These are phyloP conservation scores for Buceros bicornis DNA, from an alignment of 2,797 vertebrate species.

Conservation along the genomic window DNA sequence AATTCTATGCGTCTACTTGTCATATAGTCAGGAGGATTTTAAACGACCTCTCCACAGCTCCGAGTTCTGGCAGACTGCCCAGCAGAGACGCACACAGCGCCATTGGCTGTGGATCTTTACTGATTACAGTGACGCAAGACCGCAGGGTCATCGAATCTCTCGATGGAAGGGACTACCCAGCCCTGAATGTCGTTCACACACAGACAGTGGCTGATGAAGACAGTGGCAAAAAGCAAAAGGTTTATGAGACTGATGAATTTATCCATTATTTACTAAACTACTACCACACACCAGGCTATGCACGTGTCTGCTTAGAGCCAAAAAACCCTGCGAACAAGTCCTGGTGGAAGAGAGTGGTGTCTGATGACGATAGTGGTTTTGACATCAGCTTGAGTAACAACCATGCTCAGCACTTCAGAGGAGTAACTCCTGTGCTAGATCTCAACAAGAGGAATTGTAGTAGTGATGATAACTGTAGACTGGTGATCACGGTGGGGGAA, in stretches of 20 bases:
- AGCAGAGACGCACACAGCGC: neutral
- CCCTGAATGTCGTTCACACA: neutral
- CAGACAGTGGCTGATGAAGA: neutral
- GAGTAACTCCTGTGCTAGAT: slow-evolving; percentile 26
- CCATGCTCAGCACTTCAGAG: neutral
- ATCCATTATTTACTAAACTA: slow-evolving; percentile 84
- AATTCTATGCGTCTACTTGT: neutral
- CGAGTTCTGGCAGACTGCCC: neutral
- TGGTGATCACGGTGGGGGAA: slow-evolving; percentile 1
- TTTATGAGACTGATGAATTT: slow-evolving; percentile 85
- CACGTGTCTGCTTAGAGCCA: slow-evolving; percentile 71
- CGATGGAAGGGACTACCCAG: neutral
- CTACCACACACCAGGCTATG: slow-evolving; percentile 77
- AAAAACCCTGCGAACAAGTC: neutral
- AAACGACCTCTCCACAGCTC: slow-evolving; percentile 23
- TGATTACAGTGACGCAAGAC: slow-evolving; percentile 37
- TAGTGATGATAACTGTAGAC: neutral
- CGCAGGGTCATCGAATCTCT: slow-evolving; percentile 2
- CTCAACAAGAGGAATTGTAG: neutral
- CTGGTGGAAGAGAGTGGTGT: slow-evolving; percentile 78
- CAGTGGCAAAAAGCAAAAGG: slow-evolving; percentile 70
- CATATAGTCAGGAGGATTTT: slow-evolving; percentile 22
- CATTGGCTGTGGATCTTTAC: slow-evolving; percentile 17
- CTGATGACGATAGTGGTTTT: slow-evolving; percentile 48
- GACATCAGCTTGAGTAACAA: slow-evolving; percentile 64